Evolutionary conservation across 2,797 vertebrate genomes (phyloP).

Genomic region (Takifugu rubripes): DNA sequence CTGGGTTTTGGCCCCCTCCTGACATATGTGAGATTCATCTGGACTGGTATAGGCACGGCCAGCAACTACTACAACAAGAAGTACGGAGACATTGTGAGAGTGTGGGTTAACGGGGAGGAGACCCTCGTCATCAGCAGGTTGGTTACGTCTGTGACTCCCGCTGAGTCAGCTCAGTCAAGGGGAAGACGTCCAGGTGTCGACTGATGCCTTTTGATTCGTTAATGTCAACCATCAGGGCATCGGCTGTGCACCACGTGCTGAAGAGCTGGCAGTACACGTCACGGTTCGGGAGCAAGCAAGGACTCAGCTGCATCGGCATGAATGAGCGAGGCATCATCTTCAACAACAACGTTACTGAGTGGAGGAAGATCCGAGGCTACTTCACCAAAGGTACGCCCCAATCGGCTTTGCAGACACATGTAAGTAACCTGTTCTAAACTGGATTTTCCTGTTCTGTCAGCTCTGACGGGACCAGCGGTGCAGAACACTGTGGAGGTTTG

Average conservation of each 20-base stretch:
- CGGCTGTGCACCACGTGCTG: constrained; percentile 85
- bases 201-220: not conserved
- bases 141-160: constrained; percentile 1
- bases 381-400: constrained; percentile 84
- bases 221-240: constrained; percentile 72
- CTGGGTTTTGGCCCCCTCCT: constrained; percentile 89
- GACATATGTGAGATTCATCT: constrained; percentile 87
- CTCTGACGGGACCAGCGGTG: constrained; percentile 86
- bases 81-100: constrained; percentile 90
- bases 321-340: constrained; percentile 92
- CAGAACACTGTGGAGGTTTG: constrained; percentile 81
- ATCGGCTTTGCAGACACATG: not conserved
- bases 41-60: constrained; percentile 90
- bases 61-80: constrained; percentile 93
- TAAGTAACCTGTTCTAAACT: not conserved
- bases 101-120: constrained; percentile 94
- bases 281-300: constrained; percentile 87
- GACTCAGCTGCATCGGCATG: constrained; percentile 90
- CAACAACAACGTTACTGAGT: constrained; percentile 85
- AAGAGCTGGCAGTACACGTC: constrained; percentile 82
- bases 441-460: constrained; percentile 56
- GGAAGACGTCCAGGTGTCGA: not conserved
- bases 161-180: not conserved
- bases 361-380: constrained; percentile 84
- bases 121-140: constrained; percentile 94